Conservation (phyloP, 2,888 invertebrate genomes). For the Standfussiana lucernea region DNA sequence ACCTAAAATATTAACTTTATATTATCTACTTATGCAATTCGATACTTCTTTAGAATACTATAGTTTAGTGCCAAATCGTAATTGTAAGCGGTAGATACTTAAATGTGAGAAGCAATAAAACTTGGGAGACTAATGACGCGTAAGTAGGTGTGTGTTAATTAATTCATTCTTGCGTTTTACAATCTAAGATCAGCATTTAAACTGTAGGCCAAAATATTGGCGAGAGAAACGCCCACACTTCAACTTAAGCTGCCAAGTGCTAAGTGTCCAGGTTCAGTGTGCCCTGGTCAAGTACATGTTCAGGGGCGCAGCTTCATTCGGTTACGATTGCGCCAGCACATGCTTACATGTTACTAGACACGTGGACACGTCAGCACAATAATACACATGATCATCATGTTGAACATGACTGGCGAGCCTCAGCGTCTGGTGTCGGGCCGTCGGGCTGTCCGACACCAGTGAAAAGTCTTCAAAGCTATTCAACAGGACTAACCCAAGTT, state of each 20-base stretch:
- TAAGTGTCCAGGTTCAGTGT: background rate
- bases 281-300: too few species aligned
- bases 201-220: background rate
- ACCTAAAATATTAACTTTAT: slow-evolving; percentile 43
- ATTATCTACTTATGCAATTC: slow-evolving; percentile 35
- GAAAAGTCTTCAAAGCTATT: background rate
- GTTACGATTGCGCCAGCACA: background rate
- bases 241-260: too few species aligned
- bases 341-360: background rate
- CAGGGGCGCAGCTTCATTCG: background rate
- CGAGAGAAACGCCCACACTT: background rate
- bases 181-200: background rate
- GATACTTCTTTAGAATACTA: slow-evolving; percentile 52
- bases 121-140: background rate
- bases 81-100: slow-evolving; percentile 24
- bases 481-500: background rate
- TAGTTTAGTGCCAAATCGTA: slow-evolving; percentile 61
- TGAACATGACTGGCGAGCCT: background rate
- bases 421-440: background rate
- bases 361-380: background rate
- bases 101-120: slow-evolving; percentile 35
- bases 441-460: too few species aligned
- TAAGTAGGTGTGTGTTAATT: background rate
- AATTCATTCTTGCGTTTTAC: background rate
- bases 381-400: slow-evolving; percentile 1